Conservation (phyloP, 2,888 invertebrate species). For the Pachymerium ferrugineum region DNA sequence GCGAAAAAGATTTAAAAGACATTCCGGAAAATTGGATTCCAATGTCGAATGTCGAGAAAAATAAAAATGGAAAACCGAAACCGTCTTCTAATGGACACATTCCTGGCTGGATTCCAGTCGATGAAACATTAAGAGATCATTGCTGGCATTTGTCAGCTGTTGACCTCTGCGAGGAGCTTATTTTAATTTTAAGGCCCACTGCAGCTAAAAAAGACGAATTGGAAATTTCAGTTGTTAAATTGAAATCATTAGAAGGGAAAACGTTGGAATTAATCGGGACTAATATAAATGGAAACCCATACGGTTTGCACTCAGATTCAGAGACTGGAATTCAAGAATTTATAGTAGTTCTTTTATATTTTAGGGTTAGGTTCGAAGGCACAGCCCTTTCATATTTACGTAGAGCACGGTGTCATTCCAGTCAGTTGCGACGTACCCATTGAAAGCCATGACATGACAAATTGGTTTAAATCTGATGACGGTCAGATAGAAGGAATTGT, state of each 20-base stretch:
- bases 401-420: constrained; percentile 18
- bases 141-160: constrained; percentile 29
- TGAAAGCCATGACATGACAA: not conserved
- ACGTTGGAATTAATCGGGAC: constrained; percentile 31
- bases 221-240: not conserved
- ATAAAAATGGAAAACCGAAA: not conserved
- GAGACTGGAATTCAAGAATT: no score
- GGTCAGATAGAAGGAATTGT: constrained; percentile 29
- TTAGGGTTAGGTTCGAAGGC: constrained; percentile 12
- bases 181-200: not conserved
- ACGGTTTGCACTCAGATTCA: not conserved
- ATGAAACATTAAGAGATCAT: not conserved
- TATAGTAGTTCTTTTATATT: not conserved
- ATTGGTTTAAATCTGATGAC: not conserved
- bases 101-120: constrained; percentile 29
- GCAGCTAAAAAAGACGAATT: not conserved
- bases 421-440: not conserved
- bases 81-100: constrained; percentile 10
- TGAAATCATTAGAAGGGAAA: not conserved
- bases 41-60: not conserved
- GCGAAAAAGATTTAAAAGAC: constrained; percentile 4
- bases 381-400: constrained; percentile 4
- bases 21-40: constrained; percentile 28
- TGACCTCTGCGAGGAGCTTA: constrained; percentile 4
- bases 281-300: constrained; percentile 31